Evolutionary conservation across 2,797 vertebrate species (phyloP).

Genomic region (Enteromius radiatus): DNA sequence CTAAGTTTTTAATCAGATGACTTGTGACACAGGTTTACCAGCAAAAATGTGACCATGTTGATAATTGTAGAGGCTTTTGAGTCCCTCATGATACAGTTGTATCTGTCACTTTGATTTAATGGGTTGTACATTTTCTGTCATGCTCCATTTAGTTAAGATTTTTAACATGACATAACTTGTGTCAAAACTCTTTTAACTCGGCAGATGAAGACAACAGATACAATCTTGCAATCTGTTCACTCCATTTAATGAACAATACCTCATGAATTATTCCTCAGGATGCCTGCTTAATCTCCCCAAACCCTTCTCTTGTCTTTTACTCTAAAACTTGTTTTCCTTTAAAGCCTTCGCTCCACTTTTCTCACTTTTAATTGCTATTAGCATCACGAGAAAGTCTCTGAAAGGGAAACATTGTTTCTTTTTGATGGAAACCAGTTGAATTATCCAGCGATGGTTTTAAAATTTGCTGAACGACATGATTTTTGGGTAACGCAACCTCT

Average conservation of each 20-base stretch:
- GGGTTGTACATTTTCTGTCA: neutral
- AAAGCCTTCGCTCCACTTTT: neutral
- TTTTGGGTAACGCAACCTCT: neutral
- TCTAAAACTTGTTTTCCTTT: slow-evolving; percentile 4
- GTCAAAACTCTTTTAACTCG: neutral
- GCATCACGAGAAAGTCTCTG: neutral
- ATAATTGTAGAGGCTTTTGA: neutral
- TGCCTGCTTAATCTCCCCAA: neutral
- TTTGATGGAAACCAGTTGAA: neutral
- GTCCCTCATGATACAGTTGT: neutral
- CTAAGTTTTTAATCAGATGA: neutral
- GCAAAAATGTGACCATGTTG: neutral
- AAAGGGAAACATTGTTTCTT: neutral
- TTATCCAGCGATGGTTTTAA: neutral
- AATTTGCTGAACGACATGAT: neutral
- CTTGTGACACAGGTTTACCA: neutral
- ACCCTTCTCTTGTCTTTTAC: neutral
- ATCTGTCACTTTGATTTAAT: neutral
- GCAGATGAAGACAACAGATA: neutral
- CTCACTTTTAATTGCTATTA: neutral
- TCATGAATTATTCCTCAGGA: neutral
- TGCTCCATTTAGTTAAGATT: neutral
- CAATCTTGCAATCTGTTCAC: neutral
- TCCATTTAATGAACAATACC: neutral
- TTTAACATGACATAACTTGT: neutral